A percentile compares a stretch with the other conserved stretches of the same genome.
Conservation (phyloP, 2,113 vertebrate genomes). For the Grantiella picta region DNA sequence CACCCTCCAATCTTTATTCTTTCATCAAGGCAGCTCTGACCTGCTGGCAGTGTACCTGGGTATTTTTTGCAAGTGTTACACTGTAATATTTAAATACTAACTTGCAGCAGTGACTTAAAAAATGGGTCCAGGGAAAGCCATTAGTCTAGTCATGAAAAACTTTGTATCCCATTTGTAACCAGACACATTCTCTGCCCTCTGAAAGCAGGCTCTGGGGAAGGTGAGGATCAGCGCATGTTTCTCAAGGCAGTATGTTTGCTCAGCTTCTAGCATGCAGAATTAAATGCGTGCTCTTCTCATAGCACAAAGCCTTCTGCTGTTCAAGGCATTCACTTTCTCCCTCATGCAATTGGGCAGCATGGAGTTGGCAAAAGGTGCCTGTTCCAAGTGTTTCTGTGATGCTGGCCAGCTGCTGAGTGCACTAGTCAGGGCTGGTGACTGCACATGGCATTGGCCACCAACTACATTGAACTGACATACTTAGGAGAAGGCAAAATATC, state of each 20-base stretch:
- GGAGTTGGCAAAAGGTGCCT: background rate
- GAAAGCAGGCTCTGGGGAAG: background rate
- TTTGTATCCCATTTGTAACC: background rate
- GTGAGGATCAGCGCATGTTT: background rate
- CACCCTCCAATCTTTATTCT: background rate
- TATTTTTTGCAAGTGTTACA: background rate
- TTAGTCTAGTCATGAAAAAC: background rate
- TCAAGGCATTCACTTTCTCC: background rate
- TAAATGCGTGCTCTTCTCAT: background rate
- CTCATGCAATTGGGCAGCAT: background rate
- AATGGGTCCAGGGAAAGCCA: background rate
- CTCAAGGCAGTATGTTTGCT: background rate
- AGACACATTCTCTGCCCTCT: background rate
- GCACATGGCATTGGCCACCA: background rate
- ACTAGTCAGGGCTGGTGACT: background rate
- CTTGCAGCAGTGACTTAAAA: background rate
- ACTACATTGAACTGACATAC: background rate
- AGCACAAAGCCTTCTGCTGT: background rate
- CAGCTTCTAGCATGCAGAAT: background rate
- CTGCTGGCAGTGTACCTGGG: background rate
- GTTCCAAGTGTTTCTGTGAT: background rate
- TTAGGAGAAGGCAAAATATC: background rate
- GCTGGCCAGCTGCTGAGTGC: background rate
- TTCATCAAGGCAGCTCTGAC: background rate
- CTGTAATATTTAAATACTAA: background rate